phyloP scores from a whole-genome alignment of 2,113 vertebrate genomes.

The Grammomys dolichurus region DNA sequence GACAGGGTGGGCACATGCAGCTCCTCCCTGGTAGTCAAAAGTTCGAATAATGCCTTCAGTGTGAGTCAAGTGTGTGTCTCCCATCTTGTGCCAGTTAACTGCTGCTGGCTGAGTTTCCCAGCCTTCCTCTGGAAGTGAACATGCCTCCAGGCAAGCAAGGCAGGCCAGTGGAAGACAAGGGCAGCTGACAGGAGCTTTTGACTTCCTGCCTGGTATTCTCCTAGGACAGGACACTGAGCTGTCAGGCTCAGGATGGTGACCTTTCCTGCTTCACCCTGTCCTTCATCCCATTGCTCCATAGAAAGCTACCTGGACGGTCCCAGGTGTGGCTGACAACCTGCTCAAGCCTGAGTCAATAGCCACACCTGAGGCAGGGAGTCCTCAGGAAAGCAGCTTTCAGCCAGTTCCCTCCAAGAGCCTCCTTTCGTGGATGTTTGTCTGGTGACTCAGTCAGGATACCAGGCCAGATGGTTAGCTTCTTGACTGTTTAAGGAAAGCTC shows the following conservation, averaged over 20 bases:
- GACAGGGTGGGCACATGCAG: rapidly evolving
- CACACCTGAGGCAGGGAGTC: background rate
- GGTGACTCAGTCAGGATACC: background rate
- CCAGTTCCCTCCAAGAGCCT: rapidly evolving
- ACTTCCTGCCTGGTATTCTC: background rate
- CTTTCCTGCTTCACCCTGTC: background rate
- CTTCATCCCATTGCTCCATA: background rate
- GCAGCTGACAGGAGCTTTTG: background rate
- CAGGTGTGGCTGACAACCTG: slow-evolving; percentile 38
- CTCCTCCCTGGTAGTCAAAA: rapidly evolving
- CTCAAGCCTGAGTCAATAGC: background rate
- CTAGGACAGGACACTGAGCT: background rate
- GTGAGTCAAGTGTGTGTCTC: background rate
- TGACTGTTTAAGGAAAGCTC: slow-evolving; percentile 57
- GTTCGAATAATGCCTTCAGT: rapidly evolving
- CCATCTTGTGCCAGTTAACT: background rate
- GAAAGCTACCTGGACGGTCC: background rate
- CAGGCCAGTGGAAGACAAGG: slow-evolving; percentile 43
- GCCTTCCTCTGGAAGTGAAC: background rate
- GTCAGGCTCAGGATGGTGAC: background rate
- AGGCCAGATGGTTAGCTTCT: background rate
- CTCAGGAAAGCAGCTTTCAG: rapidly evolving
- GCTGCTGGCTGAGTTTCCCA: too few relatives aligned
- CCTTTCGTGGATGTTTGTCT: background rate
- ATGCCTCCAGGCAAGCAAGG: background rate